A percentile compares a stretch with the other conserved stretches of the same genome.
Conservation (phyloP, 2,113 vertebrate genomes). For the Pavo muticus region DNA sequence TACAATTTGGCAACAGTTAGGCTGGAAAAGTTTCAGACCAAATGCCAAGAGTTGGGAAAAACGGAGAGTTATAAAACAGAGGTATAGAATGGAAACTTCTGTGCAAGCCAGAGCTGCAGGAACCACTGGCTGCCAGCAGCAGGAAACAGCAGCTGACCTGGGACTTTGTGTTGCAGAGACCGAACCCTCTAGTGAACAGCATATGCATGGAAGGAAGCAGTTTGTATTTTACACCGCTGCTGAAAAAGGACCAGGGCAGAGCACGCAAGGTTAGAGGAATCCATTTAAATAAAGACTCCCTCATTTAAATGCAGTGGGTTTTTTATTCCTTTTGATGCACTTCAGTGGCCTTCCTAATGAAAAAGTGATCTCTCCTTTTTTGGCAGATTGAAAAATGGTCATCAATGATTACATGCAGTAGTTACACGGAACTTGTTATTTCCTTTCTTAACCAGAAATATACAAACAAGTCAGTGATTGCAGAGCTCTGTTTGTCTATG, state of each 20-base stretch:
- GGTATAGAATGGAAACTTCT: not conserved
- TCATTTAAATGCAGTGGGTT: not conserved
- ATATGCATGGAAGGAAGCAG: not conserved
- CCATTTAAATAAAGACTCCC: not conserved
- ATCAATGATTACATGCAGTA: not conserved
- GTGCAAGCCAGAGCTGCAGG: not conserved
- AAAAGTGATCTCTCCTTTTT: not conserved
- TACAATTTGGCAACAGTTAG: not conserved
- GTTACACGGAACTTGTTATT: not conserved
- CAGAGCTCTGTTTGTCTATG: constrained; percentile 31
- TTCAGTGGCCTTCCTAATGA: not conserved
- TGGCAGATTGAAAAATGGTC: not conserved
- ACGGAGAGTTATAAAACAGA: not conserved
- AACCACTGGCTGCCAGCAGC: not conserved
- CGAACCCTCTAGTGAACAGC: not conserved
- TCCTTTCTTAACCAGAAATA: constrained; percentile 43
- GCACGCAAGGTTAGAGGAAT: not conserved
- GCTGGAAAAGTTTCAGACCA: not conserved
- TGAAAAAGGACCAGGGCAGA: not conserved
- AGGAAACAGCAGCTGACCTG: not conserved
- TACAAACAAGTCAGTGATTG: constrained; percentile 29
- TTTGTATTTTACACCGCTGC: not conserved
- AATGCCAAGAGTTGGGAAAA: not conserved
- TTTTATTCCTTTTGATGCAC: not conserved
- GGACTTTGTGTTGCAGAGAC: not conserved